A percentile compares a stretch with the other conserved stretches of the same genome.
Conservation (phyloP, 37 sponge, comb jelly and placozoan genomes). For the Beroe ovata region DNA sequence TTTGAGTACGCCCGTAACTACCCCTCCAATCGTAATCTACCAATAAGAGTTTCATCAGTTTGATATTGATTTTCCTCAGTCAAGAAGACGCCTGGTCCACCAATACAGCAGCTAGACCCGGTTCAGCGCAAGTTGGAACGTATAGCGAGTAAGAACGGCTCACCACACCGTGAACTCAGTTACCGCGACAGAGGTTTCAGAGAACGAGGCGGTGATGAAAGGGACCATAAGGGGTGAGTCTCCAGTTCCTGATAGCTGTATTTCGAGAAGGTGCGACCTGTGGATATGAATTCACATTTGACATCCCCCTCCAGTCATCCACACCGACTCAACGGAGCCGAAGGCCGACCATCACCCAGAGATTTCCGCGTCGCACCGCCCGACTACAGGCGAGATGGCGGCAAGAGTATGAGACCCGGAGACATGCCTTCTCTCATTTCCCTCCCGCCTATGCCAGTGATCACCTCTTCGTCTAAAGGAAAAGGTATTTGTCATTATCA, state of each 20-base stretch:
- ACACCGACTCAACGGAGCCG: background rate
- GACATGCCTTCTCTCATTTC: constrained; percentile 62
- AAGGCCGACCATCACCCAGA: background rate
- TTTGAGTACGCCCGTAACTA: too few species aligned
- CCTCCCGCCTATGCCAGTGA: constrained; percentile 60
- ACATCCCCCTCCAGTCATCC: too few species aligned
- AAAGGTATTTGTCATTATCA: constrained; percentile 23
- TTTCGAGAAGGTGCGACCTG: too few species aligned
- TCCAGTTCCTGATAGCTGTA: too few species aligned
- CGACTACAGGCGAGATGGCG: constrained; percentile 35
- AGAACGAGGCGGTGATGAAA: constrained; percentile 18
- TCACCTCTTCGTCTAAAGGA: constrained; percentile 31
- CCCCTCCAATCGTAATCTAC: too few species aligned
- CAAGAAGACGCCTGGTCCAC: constrained; percentile 39
- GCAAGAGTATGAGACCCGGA: constrained; percentile 48
- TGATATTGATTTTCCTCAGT: constrained; percentile 6
- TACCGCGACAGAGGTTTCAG: constrained; percentile 27
- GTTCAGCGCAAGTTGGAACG: constrained; percentile 42
- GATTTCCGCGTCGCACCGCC: background rate
- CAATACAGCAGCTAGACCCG: constrained; percentile 3
- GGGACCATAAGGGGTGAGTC: background rate
- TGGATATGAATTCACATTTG: too few species aligned
- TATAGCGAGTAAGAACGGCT: constrained; percentile 5
- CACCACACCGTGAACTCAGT: constrained; percentile 5
- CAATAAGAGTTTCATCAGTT: too few species aligned